phyloP scores from a whole-genome alignment of 2,888 invertebrate genomes.

The Nycteola revayana region DNA sequence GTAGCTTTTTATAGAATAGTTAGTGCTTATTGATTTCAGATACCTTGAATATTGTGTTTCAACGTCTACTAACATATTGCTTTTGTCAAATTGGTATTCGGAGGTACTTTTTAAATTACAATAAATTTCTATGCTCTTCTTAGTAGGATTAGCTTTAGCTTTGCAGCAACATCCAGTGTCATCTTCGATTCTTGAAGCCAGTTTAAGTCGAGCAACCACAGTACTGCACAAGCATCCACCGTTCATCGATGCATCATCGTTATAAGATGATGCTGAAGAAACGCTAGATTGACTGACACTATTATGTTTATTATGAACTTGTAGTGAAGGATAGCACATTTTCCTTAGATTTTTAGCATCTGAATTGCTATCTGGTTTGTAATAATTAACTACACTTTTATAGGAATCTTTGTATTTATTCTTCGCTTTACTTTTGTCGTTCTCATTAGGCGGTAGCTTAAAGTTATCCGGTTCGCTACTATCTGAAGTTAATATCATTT shows the following conservation, averaged over 20 bases:
- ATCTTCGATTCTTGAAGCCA: conserved; percentile 27
- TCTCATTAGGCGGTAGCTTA: conserved; percentile 30
- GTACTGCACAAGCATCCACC: conserved; percentile 49
- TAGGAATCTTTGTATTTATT: background rate
- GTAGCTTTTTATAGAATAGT: conserved; percentile 14
- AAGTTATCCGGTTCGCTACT: conserved; percentile 46
- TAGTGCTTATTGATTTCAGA: conserved; percentile 27
- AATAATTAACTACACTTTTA: conserved; percentile 52
- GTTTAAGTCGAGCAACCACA: conserved; percentile 45
- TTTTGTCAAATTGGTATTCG: conserved; percentile 31
- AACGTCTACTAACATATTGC: conserved; percentile 36
- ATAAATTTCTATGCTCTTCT: conserved; percentile 39
- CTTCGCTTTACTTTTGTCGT: background rate
- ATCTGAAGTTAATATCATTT: conserved; percentile 52
- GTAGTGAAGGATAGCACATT: conserved; percentile 35
- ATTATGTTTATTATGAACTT: conserved; percentile 28
- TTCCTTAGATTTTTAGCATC: conserved; percentile 22
- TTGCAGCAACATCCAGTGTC: conserved; percentile 42
- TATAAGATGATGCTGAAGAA: conserved; percentile 14
- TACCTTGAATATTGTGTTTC: conserved; percentile 47
- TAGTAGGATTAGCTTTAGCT: conserved; percentile 10
- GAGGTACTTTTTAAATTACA: conserved; percentile 44
- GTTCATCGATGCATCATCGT: conserved; percentile 11
- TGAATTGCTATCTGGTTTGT: conserved; percentile 34
- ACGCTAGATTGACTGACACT: conserved; percentile 25